A percentile compares a stretch with the other conserved stretches of the same genome.
These are phyloP conservation scores for Coptodon bakossiorum DNA, from an alignment of 2,113 vertebrate species.

Conservation along the genomic window DNA sequence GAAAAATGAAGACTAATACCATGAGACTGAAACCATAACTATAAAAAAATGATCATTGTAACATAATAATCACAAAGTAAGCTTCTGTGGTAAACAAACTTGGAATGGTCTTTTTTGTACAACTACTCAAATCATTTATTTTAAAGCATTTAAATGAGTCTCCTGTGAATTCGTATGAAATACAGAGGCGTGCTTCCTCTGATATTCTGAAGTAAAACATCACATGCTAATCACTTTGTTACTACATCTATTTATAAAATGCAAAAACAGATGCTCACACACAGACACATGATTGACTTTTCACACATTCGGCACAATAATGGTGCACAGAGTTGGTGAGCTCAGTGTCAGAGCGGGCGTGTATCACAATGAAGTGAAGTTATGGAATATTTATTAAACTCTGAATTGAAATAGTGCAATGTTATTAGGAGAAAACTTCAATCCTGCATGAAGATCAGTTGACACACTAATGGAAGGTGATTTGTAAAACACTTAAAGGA, in stretches of 20 bases:
- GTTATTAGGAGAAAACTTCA: background rate
- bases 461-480: background rate
- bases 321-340: background rate
- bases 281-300: background rate
- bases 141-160: background rate
- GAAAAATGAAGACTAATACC: background rate
- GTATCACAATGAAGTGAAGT: background rate
- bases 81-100: background rate
- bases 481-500: background rate
- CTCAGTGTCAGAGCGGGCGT: background rate
- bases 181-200: background rate
- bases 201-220: background rate
- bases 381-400: background rate
- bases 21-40: background rate
- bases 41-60: background rate
- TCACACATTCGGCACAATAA: background rate
- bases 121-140: background rate
- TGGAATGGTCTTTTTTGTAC: background rate
- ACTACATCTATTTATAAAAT: background rate
- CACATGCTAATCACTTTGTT: background rate
- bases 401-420: accelerated
- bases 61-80: background rate
- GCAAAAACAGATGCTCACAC: background rate
- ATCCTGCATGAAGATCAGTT: background rate
- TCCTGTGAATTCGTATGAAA: background rate